Percentiles rank a stretch among this genome's conserved stretches.
phyloP scores from a whole-genome alignment of 2,888 invertebrate species.

The Phytoseiulus persimilis region DNA sequence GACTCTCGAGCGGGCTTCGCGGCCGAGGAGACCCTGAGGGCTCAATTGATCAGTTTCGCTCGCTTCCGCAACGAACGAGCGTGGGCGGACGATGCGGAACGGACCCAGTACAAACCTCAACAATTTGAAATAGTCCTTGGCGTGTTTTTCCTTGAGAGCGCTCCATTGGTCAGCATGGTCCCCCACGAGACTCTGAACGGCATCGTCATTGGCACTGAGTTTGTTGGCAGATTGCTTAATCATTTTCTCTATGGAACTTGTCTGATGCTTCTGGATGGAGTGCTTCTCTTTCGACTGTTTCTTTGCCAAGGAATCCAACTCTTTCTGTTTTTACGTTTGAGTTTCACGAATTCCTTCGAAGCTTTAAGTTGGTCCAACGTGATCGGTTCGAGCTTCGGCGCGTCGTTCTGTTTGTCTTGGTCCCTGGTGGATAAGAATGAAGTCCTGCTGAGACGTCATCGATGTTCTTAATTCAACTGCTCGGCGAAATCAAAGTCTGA shows the following conservation, averaged over 20 bases:
- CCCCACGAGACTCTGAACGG: conserved; percentile 61
- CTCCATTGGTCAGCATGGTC: conserved; percentile 94
- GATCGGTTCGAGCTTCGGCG: conserved; percentile 76
- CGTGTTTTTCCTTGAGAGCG: conserved; percentile 33
- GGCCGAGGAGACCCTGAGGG: neutral
- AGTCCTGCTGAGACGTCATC: conserved; percentile 38
- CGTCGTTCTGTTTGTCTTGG: conserved; percentile 48
- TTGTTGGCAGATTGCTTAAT: conserved; percentile 57
- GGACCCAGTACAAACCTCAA: neutral
- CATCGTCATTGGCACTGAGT: conserved; percentile 46
- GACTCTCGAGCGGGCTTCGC: neutral
- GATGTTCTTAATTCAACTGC: conserved; percentile 26
- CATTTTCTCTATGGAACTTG: conserved; percentile 79
- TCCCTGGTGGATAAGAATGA: conserved; percentile 37
- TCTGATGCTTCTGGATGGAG: conserved; percentile 80
- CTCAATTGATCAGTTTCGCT: too few species aligned
- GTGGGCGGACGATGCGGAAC: neutral
- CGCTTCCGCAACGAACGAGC: neutral
- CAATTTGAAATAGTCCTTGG: conserved; percentile 37
- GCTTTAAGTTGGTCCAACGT: conserved; percentile 68
- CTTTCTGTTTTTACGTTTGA: conserved; percentile 88
- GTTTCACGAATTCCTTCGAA: conserved; percentile 85
- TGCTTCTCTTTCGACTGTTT: conserved; percentile 85
- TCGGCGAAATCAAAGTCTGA: conserved; percentile 10
- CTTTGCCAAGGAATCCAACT: conserved; percentile 79